Percentiles rank a stretch among this genome's conserved stretches.
phyloP scores from a whole-genome alignment of 2,888 invertebrate genomes.

The Dynastes hyllus region DNA sequence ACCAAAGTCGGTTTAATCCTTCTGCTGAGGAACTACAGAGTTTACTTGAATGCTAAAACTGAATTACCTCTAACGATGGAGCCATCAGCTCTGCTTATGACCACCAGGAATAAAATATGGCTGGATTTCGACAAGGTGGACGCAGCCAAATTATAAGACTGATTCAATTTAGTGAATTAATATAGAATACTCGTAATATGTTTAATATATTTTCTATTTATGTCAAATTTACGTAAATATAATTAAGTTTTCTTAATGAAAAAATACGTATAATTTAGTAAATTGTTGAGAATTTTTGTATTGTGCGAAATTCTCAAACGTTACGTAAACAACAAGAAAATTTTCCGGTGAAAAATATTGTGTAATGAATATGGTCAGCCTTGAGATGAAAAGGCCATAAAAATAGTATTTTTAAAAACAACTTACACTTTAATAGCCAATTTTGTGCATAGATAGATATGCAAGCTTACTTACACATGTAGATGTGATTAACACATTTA shows the following conservation, averaged over 20 bases:
- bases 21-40: constrained; percentile 54
- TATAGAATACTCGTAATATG: too few species aligned
- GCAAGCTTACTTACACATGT: not conserved
- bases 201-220: too few species aligned
- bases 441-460: not conserved
- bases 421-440: not conserved
- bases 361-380: too few species aligned
- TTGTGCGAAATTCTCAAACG: too few species aligned
- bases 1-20: constrained; percentile 55
- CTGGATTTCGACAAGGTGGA: constrained; percentile 52
- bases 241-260: not conserved
- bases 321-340: too few species aligned
- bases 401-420: not conserved
- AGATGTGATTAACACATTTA: not conserved
- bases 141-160: constrained; percentile 24
- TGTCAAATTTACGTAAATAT: too few species aligned
- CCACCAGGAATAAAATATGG: constrained; percentile 54
- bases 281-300: too few species aligned
- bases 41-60: constrained; percentile 55
- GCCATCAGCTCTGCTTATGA: constrained; percentile 52
- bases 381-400: too few species aligned
- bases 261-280: not conserved
- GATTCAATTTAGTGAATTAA: not conserved
- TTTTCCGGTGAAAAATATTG: too few species aligned
- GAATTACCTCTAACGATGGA: constrained; percentile 55